Conservation (phyloP, 1,140 invertebrate species). For the Cydia strobilella region DNA sequence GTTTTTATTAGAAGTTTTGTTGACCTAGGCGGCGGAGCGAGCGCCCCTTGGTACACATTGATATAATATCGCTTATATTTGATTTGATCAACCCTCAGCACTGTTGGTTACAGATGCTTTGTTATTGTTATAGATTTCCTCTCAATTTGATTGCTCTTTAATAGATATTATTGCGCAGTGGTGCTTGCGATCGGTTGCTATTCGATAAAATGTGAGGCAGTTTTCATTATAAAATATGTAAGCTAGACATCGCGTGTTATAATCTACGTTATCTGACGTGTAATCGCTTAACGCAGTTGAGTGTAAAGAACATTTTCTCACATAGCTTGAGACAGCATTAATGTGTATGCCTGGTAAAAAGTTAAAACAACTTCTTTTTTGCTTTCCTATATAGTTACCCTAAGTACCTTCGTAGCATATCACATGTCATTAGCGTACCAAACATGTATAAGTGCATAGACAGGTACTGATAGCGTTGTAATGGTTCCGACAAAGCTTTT, state of each 20-base stretch:
- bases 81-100: conserved; percentile 53
- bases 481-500: conserved; percentile 41
- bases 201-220: neutral
- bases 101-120: conserved; percentile 34
- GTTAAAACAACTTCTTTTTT: conserved; percentile 3
- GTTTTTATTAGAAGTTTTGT: conserved; percentile 73
- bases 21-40: conserved; percentile 57
- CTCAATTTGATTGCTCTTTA: conserved; percentile 31
- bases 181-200: neutral
- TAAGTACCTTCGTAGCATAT: conserved; percentile 1
- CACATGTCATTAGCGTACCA: conserved; percentile 31
- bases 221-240: conserved; percentile 9
- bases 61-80: conserved; percentile 67
- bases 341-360: conserved; percentile 10
- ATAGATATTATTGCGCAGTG: neutral
- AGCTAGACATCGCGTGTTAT: neutral
- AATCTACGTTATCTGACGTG: neutral
- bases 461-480: conserved; percentile 40
- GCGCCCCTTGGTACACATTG: conserved; percentile 54
- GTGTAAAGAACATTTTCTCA: conserved; percentile 21
- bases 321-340: conserved; percentile 16
- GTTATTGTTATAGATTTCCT: conserved; percentile 46
- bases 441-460: conserved; percentile 33
- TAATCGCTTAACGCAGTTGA: conserved; percentile 14
- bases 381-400: conserved; percentile 10